phyloP scores from a whole-genome alignment of 2,113 vertebrate species.

The Thomomys bottae region DNA sequence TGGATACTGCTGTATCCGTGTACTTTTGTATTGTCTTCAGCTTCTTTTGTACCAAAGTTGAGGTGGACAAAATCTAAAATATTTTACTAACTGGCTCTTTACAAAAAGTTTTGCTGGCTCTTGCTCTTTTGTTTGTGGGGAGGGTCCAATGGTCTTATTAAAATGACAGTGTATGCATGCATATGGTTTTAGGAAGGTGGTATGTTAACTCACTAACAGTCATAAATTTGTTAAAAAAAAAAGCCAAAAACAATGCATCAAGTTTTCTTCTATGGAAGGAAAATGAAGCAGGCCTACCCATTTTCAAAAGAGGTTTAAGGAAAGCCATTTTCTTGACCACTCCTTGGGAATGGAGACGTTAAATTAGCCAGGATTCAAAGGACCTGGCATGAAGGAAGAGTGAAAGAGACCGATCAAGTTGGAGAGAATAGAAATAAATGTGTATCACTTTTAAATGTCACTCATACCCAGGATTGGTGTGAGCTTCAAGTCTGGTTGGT shows the following conservation, averaged over 20 bases:
- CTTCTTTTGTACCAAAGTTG: background rate
- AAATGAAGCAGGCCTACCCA: background rate
- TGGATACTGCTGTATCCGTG: accelerated
- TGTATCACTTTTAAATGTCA: background rate
- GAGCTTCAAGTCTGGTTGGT: background rate
- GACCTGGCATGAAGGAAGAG: background rate
- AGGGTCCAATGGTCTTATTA: background rate
- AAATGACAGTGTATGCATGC: background rate
- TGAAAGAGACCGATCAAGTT: background rate
- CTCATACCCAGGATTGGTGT: background rate
- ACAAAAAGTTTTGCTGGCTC: background rate
- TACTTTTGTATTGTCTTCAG: background rate
- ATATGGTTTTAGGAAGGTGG: background rate
- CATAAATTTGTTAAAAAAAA: background rate
- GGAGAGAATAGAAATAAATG: background rate
- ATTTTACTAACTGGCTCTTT: background rate
- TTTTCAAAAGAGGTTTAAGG: background rate
- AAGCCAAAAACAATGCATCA: background rate
- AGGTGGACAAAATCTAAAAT: background rate
- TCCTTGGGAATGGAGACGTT: background rate
- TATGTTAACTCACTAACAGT: background rate
- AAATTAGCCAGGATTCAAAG: background rate
- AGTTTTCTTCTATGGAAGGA: background rate
- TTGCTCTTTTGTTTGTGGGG: background rate
- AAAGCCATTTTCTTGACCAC: background rate